phyloP scores from a whole-genome alignment of 2,797 vertebrate species.

The Setipinna tenuifilis region DNA sequence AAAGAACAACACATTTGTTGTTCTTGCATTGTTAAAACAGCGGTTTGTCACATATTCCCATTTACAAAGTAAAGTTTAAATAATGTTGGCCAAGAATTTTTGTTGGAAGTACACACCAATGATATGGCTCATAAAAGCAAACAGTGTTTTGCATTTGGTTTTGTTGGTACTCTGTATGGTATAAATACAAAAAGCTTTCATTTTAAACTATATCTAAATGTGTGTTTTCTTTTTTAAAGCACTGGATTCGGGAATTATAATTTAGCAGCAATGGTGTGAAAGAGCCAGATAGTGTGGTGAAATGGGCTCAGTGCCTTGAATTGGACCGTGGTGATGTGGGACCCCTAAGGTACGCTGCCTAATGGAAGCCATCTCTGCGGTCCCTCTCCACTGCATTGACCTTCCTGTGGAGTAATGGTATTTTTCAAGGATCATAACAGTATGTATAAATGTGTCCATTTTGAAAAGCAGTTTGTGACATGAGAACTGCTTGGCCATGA shows the following conservation, averaged over 20 bases:
- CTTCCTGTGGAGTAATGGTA: constrained; percentile 47
- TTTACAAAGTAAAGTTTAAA: background rate
- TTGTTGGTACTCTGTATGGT: background rate
- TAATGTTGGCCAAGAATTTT: background rate
- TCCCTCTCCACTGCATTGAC: constrained; percentile 26
- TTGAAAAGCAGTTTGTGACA: constrained; percentile 46
- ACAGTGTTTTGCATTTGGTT: background rate
- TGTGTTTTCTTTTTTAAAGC: constrained; percentile 7
- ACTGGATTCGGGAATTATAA: background rate
- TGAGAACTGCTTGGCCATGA: constrained; percentile 41
- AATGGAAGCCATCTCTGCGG: constrained; percentile 26
- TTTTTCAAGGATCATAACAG: constrained; percentile 44
- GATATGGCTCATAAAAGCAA: background rate
- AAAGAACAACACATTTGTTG: background rate
- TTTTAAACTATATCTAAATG: background rate
- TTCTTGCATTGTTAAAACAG: background rate
- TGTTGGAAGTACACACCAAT: background rate
- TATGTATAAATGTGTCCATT: constrained; percentile 50
- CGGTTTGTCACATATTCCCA: background rate
- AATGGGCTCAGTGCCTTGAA: constrained; percentile 18
- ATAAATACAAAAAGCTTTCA: background rate
- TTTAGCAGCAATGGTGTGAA: background rate
- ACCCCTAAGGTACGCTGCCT: background rate
- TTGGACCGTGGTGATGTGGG: constrained; percentile 19
- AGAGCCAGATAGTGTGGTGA: background rate